These are phyloP conservation scores for Scaptomyza cyrtandrae DNA, from an alignment of 2,888 invertebrate genomes.

Conservation along the genomic window DNA sequence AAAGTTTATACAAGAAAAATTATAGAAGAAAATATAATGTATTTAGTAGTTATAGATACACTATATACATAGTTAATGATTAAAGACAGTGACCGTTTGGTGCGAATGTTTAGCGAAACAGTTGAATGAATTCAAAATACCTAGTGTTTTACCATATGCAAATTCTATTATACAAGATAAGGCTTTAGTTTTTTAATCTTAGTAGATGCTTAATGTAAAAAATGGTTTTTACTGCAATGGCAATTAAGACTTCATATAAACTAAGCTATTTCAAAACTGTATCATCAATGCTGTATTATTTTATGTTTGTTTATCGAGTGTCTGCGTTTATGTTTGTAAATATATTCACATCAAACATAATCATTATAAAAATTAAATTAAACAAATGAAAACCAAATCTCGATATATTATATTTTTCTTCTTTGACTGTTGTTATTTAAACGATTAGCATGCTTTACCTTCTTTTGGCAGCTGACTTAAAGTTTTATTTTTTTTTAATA, in stretches of 20 bases:
- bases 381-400: constrained; percentile 47
- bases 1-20: constrained; percentile 66
- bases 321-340: constrained; percentile 63
- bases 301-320: constrained; percentile 50
- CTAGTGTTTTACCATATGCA: constrained; percentile 36
- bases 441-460: not conserved
- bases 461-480: not conserved
- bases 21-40: constrained; percentile 34
- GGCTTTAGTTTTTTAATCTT: constrained; percentile 59
- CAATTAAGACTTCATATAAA: constrained; percentile 24
- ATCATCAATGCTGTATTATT: constrained; percentile 59
- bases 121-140: constrained; percentile 36
- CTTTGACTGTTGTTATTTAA: not conserved
- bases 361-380: constrained; percentile 48
- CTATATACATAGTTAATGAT: constrained; percentile 56
- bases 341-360: constrained; percentile 51
- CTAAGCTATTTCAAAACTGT: constrained; percentile 23
- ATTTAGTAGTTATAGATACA: constrained; percentile 51
- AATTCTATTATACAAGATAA: constrained; percentile 41
- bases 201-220: constrained; percentile 61
- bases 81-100: constrained; percentile 45
- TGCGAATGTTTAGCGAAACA: constrained; percentile 44
- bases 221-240: constrained; percentile 48
- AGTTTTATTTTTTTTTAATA: not conserved
- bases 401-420: constrained; percentile 3